Conservation (phyloP, 2,797 vertebrate species). For the Macrochelys suwanniensis region DNA sequence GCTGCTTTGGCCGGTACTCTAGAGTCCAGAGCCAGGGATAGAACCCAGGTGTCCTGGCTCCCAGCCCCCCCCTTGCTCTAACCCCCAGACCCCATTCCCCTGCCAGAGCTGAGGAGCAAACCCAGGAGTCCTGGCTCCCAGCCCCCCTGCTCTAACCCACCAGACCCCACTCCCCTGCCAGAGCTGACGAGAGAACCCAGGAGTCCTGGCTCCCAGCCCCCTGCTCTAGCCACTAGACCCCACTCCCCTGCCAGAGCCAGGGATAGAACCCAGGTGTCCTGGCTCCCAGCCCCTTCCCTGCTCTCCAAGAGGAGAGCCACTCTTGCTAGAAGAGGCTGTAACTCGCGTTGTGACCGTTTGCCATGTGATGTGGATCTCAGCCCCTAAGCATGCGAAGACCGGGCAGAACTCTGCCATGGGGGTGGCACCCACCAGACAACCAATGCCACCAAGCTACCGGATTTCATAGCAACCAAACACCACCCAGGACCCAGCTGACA, state of each 20-base stretch:
- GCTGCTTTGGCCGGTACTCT: neutral
- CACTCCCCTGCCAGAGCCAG: no score
- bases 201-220: no score
- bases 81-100: no score
- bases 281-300: neutral
- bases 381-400: neutral
- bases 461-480: neutral
- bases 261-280: no score
- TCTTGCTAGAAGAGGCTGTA: neutral
- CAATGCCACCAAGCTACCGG: neutral
- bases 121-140: no score
- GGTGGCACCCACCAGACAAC: neutral
- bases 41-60: neutral
- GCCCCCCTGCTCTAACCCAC: no score
- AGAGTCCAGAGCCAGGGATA: neutral
- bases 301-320: neutral
- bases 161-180: no score
- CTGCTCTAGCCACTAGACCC: no score
- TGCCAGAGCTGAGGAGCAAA: no score
- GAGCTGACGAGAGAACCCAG: no score
- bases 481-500: neutral
- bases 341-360: neutral
- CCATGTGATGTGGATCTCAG: neutral
- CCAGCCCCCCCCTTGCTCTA: neutral
- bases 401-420: neutral